Evolutionary conservation across 2,113 vertebrate genomes (phyloP).

Genomic region (Apaloderma vittatum): DNA sequence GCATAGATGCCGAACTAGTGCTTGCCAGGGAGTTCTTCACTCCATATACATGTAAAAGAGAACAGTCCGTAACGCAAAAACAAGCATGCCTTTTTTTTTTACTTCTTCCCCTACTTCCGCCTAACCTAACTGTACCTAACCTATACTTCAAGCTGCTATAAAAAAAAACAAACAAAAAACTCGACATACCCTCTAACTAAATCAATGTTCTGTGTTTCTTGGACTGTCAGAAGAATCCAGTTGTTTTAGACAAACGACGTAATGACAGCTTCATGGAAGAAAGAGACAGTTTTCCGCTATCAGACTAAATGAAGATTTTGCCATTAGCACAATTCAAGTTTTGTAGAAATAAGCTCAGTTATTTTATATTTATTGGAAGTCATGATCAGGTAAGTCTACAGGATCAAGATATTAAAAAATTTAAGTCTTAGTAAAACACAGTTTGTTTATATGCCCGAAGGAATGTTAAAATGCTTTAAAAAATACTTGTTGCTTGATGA

Average conservation of each 20-base stretch:
- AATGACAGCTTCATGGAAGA: not conserved
- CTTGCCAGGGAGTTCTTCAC: not conserved
- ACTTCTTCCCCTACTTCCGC: constrained; percentile 8
- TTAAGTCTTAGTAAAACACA: not conserved
- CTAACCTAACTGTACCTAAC: not conserved
- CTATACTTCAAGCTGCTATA: not conserved
- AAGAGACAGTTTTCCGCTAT: not conserved
- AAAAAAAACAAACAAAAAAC: not conserved
- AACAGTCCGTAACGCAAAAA: not conserved
- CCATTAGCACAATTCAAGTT: not conserved
- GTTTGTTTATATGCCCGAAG: not conserved
- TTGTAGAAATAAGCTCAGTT: not conserved
- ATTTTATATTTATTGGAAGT: constrained; percentile 17
- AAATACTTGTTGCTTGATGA: constrained; percentile 12
- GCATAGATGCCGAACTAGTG: not conserved
- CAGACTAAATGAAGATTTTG: not conserved
- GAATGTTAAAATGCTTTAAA: constrained; percentile 4
- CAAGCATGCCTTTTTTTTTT: not conserved
- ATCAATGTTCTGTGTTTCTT: not conserved
- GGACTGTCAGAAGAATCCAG: not conserved
- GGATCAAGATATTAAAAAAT: constrained; percentile 14
- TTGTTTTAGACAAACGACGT: not conserved
- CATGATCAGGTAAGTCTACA: constrained; percentile 30
- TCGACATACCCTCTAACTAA: not conserved
- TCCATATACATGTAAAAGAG: not conserved